These are phyloP conservation scores for Diprion similis DNA, from an alignment of 1,140 invertebrate genomes.

Conservation along the genomic window DNA sequence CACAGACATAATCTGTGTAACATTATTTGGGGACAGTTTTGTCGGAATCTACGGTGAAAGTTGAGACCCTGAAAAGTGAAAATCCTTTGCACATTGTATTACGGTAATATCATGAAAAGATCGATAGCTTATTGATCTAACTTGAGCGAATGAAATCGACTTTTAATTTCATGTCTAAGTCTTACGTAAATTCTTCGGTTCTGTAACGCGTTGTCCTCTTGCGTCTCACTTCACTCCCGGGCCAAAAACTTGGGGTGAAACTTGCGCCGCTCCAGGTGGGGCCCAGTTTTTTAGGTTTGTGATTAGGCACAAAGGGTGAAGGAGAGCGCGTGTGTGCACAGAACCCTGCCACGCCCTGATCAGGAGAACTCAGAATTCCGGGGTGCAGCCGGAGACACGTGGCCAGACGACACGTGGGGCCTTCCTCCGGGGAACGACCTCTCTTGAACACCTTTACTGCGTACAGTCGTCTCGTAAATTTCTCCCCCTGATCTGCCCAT, in stretches of 20 bases:
- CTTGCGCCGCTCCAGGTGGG: neutral
- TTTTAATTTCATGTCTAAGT: no score
- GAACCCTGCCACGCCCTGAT: neutral
- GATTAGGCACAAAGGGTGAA: conserved; percentile 5
- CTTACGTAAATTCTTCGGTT: no score
- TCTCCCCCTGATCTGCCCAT: neutral
- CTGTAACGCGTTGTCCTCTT: no score
- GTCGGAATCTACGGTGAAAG: no score
- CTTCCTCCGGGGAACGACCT: neutral
- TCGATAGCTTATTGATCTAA: no score
- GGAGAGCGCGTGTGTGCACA: neutral
- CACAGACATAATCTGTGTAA: no score
- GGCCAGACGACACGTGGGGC: conserved; percentile 3
- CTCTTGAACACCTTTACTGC: neutral
- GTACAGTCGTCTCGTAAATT: neutral
- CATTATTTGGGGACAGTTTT: no score
- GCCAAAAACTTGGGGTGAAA: neutral
- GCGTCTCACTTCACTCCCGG: no score
- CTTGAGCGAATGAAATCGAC: no score
- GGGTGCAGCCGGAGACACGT: neutral
- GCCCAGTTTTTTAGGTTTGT: neutral
- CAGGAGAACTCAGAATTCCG: neutral
- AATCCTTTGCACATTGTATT: no score
- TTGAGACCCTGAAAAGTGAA: no score
- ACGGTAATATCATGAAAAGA: no score